These are phyloP conservation scores for Andrena trimmerana DNA, from an alignment of 2,888 invertebrate species.

Conservation along the genomic window DNA sequence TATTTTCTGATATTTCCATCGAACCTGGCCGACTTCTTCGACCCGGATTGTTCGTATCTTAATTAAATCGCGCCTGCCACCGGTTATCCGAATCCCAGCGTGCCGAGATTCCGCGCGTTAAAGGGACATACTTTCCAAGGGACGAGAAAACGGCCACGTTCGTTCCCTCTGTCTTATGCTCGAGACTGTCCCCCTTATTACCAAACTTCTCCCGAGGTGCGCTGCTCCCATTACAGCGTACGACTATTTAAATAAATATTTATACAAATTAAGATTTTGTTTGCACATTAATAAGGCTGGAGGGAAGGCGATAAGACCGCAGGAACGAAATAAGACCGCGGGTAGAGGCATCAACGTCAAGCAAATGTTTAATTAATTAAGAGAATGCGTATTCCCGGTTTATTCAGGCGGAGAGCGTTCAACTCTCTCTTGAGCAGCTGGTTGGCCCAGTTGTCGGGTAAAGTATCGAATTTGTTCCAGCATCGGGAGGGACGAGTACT, in stretches of 20 bases:
- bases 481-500: not conserved
- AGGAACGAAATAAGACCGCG: slow-evolving; percentile 28
- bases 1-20: slow-evolving; percentile 74
- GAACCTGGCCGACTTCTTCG: slow-evolving; percentile 54
- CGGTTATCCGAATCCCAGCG: slow-evolving; percentile 45
- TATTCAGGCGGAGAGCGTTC: not conserved
- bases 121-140: slow-evolving; percentile 37
- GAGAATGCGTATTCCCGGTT: slow-evolving; percentile 6
- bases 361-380: slow-evolving; percentile 40
- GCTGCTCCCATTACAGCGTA: not conserved
- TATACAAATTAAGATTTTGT: slow-evolving; percentile 38
- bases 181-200: not conserved
- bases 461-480: slow-evolving; percentile 12
- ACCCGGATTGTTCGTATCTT: slow-evolving; percentile 72
- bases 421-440: slow-evolving; percentile 2
- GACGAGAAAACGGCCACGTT: slow-evolving; percentile 10
- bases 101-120: slow-evolving; percentile 61
- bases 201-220: not conserved
- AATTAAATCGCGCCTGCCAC: slow-evolving; percentile 72
- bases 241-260: slow-evolving; percentile 46
- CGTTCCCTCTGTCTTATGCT: not conserved
- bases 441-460: not conserved
- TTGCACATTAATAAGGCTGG: slow-evolving; percentile 34
- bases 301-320: not conserved
- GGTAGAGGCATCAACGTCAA: not conserved